Percentiles rank a stretch among this genome's conserved stretches.
Evolutionary conservation across 2,888 invertebrate genomes (phyloP).

Genomic region (Doris montereyensis): DNA sequence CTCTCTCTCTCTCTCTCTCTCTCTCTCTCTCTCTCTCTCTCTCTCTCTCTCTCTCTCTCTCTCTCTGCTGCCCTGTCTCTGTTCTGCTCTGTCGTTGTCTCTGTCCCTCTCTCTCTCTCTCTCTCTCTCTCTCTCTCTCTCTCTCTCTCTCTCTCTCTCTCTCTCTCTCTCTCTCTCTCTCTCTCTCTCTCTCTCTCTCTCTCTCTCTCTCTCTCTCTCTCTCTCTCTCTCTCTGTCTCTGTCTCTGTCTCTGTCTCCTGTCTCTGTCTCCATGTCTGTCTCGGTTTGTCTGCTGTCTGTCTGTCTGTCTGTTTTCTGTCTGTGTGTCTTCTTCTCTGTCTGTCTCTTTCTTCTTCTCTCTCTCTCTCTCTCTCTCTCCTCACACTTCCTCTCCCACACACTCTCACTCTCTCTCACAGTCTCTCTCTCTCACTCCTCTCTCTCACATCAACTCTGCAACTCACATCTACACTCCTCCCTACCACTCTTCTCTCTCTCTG

Average conservation of each 20-base stretch:
- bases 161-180: neutral
- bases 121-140: neutral
- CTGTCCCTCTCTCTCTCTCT: neutral
- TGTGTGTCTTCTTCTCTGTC: neutral
- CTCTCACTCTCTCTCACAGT: neutral
- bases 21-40: neutral
- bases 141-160: neutral
- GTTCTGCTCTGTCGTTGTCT: neutral
- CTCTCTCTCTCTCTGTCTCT: neutral
- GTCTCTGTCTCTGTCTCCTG: neutral
- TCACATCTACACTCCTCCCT: too few relatives aligned
- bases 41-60: neutral
- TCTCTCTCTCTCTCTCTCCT: neutral
- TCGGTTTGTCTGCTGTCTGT: constrained; percentile 9
- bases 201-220: neutral
- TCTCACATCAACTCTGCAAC: neutral
- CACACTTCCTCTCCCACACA: neutral
- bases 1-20: constrained; percentile 18
- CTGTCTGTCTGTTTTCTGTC: constrained; percentile 1
- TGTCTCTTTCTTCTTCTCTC: neutral
- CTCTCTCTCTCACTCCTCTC: neutral
- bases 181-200: neutral
- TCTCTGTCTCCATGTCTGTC: neutral
- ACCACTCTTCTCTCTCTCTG: neutral
- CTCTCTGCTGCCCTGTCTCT: neutral